Evolutionary conservation across 92 coral and sea anemone species (phyloP), one percentile per base, ranked within the genome.

Genomic region (Zoanthus solanderi): DNA sequence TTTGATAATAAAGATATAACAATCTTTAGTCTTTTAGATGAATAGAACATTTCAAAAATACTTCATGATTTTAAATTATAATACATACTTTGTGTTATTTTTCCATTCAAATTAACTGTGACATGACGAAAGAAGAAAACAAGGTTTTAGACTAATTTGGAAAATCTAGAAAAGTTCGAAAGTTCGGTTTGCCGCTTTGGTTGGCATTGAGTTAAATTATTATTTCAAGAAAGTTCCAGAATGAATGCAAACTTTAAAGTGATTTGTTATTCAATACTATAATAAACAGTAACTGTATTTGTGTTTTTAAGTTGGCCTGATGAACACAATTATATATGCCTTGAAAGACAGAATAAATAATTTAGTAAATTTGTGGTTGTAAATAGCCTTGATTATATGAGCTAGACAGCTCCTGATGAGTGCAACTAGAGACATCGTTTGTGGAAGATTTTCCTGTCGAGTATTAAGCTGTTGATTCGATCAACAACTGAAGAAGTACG

Each of bases 191-290:
- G 42, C 4, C 42, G 42, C 9, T n/a, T 28, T 76, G 78, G 6
- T 47, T 45, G 45, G 30, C 9, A 18, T 8, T 4, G 53, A 12
- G 47, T 14, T 15, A 37, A 17, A n/a, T 23, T 37, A 54, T 12
- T 9, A 77, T 9, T 31, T 31, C 48, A 54, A 57, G 82, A 77
- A 77, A 54, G 63, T 77, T 77, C 66, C 67, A 30, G 82, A 32
- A 30, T 0, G 5, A 13, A 52, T 6, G 2, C 37, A 16, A 28
- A 29, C 11, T 12, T 7, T 10, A 52, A 3, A 12, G 44, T 76
- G 14, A 44, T 9, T 45, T 17, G 7, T 15, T 42, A 45, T 74
- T 17, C 53, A 50, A 15, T 46, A 3, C 6, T 73, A 73, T 73
- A 17, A 73, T 42, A 52, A 73, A 54, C 57, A 73, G 42, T 30